Conservation (phyloP, 2,888 invertebrate genomes). For the Amphimallon solstitiale region DNA sequence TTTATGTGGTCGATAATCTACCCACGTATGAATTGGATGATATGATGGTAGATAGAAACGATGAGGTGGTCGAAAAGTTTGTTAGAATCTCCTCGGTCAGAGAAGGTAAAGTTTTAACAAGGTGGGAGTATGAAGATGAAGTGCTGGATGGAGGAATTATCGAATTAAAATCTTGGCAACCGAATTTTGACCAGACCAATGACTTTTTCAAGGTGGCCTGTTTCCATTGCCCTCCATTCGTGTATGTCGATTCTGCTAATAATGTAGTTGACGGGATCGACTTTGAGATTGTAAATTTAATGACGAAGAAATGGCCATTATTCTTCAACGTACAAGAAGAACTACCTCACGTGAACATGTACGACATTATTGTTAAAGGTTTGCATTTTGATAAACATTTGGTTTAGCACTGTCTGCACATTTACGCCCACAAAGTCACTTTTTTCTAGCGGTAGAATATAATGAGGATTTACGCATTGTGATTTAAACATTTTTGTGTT, state of each 20-base stretch:
- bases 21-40: not conserved
- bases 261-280: conserved; percentile 25
- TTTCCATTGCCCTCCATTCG: conserved; percentile 29
- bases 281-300: conserved; percentile 12
- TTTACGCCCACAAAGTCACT: no score
- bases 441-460: no score
- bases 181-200: not conserved
- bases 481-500: no score
- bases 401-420: no score
- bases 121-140: not conserved
- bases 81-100: conserved; percentile 11
- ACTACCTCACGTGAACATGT: not conserved
- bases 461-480: no score
- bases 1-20: conserved; percentile 17
- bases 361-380: not conserved
- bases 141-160: not conserved
- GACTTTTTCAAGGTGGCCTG: conserved; percentile 2
- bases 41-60: no score
- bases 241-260: not conserved
- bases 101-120: conserved; percentile 16
- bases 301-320: conserved; percentile 8
- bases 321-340: not conserved
- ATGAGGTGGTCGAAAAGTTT: not conserved
- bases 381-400: no score
- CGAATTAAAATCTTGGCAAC: not conserved